Evolutionary conservation across 2,888 invertebrate genomes (phyloP), one percentile per base, ranked within the genome.

Genomic region (Diarsia rubi): DNA sequence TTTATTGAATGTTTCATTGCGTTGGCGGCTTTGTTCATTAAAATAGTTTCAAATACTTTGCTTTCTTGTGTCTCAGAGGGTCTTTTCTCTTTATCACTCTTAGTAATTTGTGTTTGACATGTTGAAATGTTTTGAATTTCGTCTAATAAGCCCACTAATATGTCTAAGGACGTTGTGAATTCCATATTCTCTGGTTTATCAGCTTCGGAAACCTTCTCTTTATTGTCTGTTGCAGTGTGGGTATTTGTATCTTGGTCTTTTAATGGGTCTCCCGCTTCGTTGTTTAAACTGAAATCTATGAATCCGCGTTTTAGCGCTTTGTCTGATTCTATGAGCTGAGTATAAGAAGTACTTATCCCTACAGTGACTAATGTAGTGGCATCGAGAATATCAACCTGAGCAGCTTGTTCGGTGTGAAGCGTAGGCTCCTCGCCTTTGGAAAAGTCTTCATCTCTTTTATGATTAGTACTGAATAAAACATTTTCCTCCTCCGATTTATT

Each of bases 41-140:
- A 82, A 64, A 93, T 88, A n/a, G 84, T 85, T 86, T 92, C 88
- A 4, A 92, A 67, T 66, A 91, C 88, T 68, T 79, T 69, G 27
- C 83, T 87, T 57, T 89, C 70, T 27, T 80, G 73, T 2, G 78
- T 76, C 44, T 85, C 78, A 52, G 78, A 69, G 4, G 81, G 68
- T 21, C 54, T 69, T 65, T 83, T 82, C 52, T 77, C 73, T 60
- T 83, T 79, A 57, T 69, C 70, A 47, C n/a, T 12, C 57, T 77
- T 86, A 6, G 90, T 85, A n/a, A 91, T 86, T 65, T 92, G 88
- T 11, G 91, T 90, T 75, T 94, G 92, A 79, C 92, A 91, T 12
- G 91, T 90, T 3, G 94, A 93, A 73, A 96, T 95, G 72, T 94
- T 95, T 84, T 94, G 93, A 80, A 96, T 96, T 89, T 96, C 96